These are phyloP conservation scores for Aphrophora alni DNA, from an alignment of 2,888 invertebrate species.

Conservation along the genomic window DNA sequence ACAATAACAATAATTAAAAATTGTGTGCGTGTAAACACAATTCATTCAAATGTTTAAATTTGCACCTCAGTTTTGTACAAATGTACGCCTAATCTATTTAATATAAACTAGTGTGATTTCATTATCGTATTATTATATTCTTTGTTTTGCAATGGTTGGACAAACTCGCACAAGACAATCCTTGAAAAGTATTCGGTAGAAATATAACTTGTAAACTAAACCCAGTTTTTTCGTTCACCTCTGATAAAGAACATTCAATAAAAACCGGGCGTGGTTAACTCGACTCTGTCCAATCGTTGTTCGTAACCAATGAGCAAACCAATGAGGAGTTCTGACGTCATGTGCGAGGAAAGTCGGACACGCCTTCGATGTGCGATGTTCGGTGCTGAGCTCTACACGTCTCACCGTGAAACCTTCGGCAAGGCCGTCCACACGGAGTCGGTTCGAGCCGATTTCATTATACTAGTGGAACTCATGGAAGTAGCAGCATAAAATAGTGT, in stretches of 20 bases:
- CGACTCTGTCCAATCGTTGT: background rate
- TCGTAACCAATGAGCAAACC: background rate
- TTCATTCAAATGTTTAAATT: too few species aligned
- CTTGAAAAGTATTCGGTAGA: background rate
- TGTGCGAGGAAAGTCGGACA: background rate
- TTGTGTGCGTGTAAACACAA: too few species aligned
- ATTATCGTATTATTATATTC: background rate
- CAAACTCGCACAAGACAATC: background rate
- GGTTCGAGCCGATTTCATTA: background rate
- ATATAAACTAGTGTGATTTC: background rate
- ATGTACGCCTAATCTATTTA: too few species aligned
- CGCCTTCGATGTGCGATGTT: background rate
- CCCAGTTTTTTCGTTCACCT: constrained; percentile 2
- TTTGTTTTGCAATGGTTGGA: background rate
- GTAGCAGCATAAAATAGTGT: background rate
- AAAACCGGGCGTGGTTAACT: background rate
- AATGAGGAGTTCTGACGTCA: background rate
- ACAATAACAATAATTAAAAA: too few species aligned
- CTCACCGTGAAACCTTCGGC: background rate
- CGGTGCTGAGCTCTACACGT: background rate
- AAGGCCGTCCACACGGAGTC: background rate
- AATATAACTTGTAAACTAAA: constrained; percentile 2
- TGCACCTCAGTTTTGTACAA: too few species aligned
- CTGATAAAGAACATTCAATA: constrained; percentile 6
- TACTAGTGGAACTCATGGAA: constrained; percentile 6